Evolutionary conservation across 2,888 invertebrate species (phyloP), one percentile per base, ranked within the genome.

Genomic region (Exocentrus adspersus): DNA sequence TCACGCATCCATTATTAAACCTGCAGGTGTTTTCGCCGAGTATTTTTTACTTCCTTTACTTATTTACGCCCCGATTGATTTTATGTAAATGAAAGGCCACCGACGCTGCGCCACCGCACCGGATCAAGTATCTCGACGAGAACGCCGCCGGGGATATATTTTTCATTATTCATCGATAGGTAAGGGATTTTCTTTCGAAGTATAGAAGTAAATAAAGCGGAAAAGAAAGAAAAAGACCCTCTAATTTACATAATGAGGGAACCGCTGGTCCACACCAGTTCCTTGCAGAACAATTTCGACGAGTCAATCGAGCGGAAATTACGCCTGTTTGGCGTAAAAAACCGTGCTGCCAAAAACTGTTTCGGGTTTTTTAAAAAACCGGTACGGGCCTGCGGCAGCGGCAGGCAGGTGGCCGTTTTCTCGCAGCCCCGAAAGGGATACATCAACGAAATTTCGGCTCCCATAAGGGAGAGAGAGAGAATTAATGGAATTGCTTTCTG

Each of bases 401-500:
- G 46, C 30, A 30, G 42, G 51, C 67, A 69, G 69, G 69, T 69
- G 69, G 60, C 51, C 52, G 14, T 48, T 52, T 69, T 69, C 69
- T 64, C 69, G 69, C 59, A 60, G 60, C 64, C 53, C 56, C 65
- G 66, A 67, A 64, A 69, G 67, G 67, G 64, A 68, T 68, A 66
- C 62, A 64, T 66, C 63, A 66, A 63, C 54, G 52, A 65, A 60
- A 61, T 65, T 54, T 41, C 37, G 14, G 24, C 21, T 21, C 20
- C 42, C 46, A 12, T 24, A 43, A 54, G 16, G 24, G 54, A 21
- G 50, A 42, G 62, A 62, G 58, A 53, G 60, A 62, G 64, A 70
- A 68, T 70, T 70, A 70, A 70, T 70, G 70, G 68, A 68, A 70
- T 70, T 70, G 70, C 68, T 68, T 68, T 70, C 65, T 62, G 52